Conservation (phyloP, 2,113 vertebrate genomes). For the Cynopterus brachyotis region DNA sequence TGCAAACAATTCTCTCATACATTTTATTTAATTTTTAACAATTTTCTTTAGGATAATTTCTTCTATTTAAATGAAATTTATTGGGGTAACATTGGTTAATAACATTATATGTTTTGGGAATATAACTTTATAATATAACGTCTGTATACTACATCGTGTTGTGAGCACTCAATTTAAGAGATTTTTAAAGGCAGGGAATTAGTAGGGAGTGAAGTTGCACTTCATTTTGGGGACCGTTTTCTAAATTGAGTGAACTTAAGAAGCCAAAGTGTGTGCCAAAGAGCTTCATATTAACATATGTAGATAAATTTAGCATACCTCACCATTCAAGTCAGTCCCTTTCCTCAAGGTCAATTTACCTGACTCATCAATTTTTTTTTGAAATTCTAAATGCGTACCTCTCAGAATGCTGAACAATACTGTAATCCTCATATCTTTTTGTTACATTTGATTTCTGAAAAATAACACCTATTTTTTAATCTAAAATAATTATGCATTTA, state of each 20-base stretch:
- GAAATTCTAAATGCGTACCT: neutral
- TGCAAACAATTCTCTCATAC: neutral
- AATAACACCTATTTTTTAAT: neutral
- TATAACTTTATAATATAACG: neutral
- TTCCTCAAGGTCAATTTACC: neutral
- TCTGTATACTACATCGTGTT: too few species aligned
- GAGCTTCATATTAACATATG: neutral
- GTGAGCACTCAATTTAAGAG: neutral
- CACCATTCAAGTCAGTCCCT: neutral
- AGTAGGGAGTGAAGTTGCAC: neutral
- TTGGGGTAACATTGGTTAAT: neutral
- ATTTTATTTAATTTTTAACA: neutral
- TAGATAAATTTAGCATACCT: neutral
- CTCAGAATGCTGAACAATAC: neutral
- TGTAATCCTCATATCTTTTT: neutral
- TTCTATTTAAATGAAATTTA: neutral
- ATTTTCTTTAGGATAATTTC: neutral
- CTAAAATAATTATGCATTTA: conserved; percentile 20
- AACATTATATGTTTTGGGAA: neutral
- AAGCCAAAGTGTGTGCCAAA: neutral
- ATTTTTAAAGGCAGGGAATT: neutral
- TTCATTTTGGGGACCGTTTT: neutral
- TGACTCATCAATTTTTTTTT: neutral
- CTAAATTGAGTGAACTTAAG: neutral
- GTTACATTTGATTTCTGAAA: neutral